Evolutionary conservation across 2,888 invertebrate species (phyloP), one percentile per base, ranked within the genome.

Genomic region (Pheosia gnoma): DNA sequence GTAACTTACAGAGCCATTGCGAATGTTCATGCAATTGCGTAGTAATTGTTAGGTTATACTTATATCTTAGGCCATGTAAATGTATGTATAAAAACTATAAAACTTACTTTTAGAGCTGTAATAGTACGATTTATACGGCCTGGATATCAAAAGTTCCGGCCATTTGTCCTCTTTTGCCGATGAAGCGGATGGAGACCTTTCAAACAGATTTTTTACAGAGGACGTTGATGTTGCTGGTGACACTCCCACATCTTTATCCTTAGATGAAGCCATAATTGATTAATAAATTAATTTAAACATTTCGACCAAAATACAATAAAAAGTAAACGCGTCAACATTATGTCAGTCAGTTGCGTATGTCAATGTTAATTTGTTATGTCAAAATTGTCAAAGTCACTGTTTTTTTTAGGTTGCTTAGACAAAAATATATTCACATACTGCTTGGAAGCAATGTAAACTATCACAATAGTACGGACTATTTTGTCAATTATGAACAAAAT

Each of bases 71-170:
- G 36, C 45, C 49, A 43, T 45, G 8, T 3, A 9, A 11, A 9
- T 38, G 5, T 45, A 55, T 36, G 7, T 4, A 45, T 13, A 47
- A 13, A 54, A 9, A n/a, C 13, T 10, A 0, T 49, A 59, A 53
- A 74, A 90, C 93, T 93, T 85, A 94, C 94, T 82, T 73, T 86
- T 88, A 59, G 89, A 83, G 75, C 85, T 89, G 77, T 88, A 91
- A 71, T 84, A 92, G 75, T 90, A 91, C 1, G 91, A 91, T 75
- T 87, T 90, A 62, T 91, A 85, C 37, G 94, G 93, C 76, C 84
- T 88, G 59, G 93, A 89, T 75, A 94, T 71, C 70, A 94, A 79
- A 66, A 94, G 83, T 84, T 94, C 94, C 76, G 94, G 94, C 94
- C 94, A 94, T 86, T 88, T 93, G 77, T 93, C 93, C 69, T 89